Conservation (phyloP, 2,113 vertebrate genomes). For the Leptocoma aspasia region DNA sequence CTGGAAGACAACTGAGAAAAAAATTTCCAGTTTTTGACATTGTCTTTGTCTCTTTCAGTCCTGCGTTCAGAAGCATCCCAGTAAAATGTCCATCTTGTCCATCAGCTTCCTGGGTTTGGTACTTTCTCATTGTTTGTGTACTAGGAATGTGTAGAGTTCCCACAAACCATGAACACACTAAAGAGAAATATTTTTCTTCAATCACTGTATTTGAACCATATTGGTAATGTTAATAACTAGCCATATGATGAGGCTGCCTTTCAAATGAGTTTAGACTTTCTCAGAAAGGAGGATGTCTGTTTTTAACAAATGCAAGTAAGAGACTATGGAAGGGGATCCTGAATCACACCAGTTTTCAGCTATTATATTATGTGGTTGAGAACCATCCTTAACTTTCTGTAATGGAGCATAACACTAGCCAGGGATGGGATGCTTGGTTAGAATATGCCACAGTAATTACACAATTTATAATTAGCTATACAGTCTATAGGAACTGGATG, state of each 20-base stretch:
- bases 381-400: not conserved
- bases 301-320: not conserved
- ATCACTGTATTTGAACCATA: not conserved
- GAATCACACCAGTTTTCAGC: not conserved
- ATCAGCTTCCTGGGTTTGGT: not conserved
- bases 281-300: not conserved
- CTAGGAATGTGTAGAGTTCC: not conserved
- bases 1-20: not conserved
- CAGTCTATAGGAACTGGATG: conserved; percentile 9
- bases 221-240: not conserved
- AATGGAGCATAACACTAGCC: not conserved
- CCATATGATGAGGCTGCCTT: not conserved
- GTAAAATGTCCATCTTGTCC: not conserved
- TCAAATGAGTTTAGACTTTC: not conserved
- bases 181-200: not conserved
- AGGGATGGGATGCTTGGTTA: conserved; percentile 16
- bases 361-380: conserved; percentile 10
- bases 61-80: not conserved
- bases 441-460: conserved; percentile 45
- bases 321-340: not conserved
- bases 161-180: not conserved
- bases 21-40: not conserved
- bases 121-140: not conserved
- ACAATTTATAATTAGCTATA: conserved; percentile 48
- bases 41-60: not conserved